Percentiles rank a stretch among this genome's conserved stretches.
Evolutionary conservation across 2,797 vertebrate species (phyloP).

Genomic region (Mormyrus hasselquistii): DNA sequence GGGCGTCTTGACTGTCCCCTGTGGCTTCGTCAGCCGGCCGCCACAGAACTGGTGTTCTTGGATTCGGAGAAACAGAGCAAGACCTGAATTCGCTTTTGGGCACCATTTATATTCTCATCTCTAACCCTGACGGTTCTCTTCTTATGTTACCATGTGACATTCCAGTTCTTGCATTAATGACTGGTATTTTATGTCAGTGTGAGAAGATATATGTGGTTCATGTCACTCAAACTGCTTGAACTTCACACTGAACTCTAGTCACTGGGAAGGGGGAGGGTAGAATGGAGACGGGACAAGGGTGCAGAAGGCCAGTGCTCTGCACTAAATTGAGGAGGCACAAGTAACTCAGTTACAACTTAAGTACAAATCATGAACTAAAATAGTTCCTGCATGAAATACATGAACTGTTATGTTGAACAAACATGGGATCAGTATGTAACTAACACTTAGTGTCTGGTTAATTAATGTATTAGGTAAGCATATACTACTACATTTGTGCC

Average conservation of each 20-base stretch:
- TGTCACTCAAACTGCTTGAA: not conserved
- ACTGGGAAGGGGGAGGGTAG: not conserved
- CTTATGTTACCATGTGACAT: not conserved
- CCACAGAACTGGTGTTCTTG: conserved; percentile 83
- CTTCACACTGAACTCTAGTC: not conserved
- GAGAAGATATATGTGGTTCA: not conserved
- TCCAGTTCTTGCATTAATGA: not conserved
- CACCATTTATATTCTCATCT: not conserved
- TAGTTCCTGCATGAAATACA: not conserved
- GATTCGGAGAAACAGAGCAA: conserved; percentile 37
- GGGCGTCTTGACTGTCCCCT: conserved; percentile 79
- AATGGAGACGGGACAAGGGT: not conserved
- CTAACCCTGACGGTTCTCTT: not conserved
- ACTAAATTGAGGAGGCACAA: not conserved
- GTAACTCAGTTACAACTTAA: not conserved
- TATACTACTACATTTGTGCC: not conserved
- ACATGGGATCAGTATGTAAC: not conserved
- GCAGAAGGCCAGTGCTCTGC: not conserved
- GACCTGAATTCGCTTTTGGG: conserved; percentile 10
- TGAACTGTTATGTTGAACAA: not conserved
- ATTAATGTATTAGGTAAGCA: not conserved
- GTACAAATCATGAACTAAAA: not conserved
- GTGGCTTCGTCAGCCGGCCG: conserved; percentile 73
- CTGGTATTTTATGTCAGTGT: not conserved
- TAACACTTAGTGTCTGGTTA: not conserved